Conservation (phyloP, 2,113 vertebrate species). For the Antechinus flavipes region DNA sequence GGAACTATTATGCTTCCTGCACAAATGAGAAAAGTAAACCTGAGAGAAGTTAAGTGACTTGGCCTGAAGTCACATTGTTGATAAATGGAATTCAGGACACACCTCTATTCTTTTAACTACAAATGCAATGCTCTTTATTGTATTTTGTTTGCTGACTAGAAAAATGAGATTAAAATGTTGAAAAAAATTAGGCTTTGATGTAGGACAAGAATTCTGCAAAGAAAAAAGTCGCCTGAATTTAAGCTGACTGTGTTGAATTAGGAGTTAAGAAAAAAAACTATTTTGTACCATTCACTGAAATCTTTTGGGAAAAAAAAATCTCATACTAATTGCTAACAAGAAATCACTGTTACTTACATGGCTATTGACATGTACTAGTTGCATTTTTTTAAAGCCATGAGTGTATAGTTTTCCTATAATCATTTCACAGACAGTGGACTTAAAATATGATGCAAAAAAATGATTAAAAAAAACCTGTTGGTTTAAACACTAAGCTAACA, state of each 20-base stretch:
- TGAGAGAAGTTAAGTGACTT: neutral
- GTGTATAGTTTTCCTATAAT: neutral
- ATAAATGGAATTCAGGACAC: neutral
- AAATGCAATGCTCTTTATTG: neutral
- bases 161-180: slow-evolving; percentile 1
- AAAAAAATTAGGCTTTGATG: neutral
- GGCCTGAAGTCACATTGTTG: neutral
- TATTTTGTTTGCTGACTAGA: neutral
- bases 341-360: neutral
- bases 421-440: neutral
- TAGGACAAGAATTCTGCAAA: neutral
- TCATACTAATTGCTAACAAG: neutral
- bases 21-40: neutral
- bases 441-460: neutral
- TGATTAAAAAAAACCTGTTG: neutral
- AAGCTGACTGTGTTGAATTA: neutral
- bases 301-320: neutral
- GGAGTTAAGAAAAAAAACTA: neutral
- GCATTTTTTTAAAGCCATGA: neutral
- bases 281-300: neutral
- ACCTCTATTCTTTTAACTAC: neutral
- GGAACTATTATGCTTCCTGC: neutral
- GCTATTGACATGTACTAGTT: neutral
- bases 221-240: neutral
- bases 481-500: neutral